phyloP scores from a whole-genome alignment of 2,113 vertebrate species.

The Microcebus ravelobensis region DNA sequence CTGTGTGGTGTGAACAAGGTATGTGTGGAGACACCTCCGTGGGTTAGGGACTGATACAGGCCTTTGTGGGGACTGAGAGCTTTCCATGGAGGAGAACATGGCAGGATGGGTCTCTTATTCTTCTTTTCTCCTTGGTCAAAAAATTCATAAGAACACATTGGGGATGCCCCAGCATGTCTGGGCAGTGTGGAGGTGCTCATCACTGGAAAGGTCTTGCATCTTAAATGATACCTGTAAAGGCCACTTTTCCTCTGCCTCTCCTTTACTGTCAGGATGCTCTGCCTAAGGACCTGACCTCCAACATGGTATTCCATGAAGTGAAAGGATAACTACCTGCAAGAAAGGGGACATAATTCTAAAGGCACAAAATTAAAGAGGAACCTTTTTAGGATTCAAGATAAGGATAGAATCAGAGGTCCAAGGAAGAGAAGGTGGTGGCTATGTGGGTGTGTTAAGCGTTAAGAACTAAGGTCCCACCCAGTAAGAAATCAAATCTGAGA shows the following conservation, averaged over 20 bases:
- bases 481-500: not conserved
- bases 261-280: not conserved
- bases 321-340: not conserved
- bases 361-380: not conserved
- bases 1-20: not conserved
- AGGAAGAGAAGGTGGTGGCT: not conserved
- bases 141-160: not conserved
- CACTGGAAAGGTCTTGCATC: not conserved
- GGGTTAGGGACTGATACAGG: not conserved
- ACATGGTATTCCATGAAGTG: not conserved
- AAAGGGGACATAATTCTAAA: not conserved
- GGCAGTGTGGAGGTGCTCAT: not conserved
- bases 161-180: not conserved
- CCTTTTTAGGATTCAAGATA: not conserved
- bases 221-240: not conserved
- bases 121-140: not conserved
- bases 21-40: not conserved
- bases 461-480: not conserved
- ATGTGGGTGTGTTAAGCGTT: not conserved
- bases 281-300: not conserved
- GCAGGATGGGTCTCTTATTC: not conserved
- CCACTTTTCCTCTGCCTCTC: not conserved
- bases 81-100: not conserved
- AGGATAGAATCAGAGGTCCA: not conserved
- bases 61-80: not conserved